phyloP scores from a whole-genome alignment of 2,113 vertebrate species.

The Stigmatopora nigra region DNA sequence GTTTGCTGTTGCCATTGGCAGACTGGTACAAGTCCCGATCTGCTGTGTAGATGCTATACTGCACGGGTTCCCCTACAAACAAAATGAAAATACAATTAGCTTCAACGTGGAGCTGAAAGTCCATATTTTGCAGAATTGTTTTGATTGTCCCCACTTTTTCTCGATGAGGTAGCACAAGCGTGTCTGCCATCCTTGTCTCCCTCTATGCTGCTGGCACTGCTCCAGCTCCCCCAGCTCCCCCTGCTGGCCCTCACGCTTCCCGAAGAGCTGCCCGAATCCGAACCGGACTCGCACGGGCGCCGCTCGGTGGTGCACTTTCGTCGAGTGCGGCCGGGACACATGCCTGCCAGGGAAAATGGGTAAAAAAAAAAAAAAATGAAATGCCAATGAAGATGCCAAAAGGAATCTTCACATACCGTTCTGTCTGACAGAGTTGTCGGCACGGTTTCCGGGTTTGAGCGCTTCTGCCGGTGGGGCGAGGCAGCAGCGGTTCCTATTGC shows the following conservation, averaged over 20 bases:
- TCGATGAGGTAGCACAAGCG: constrained; percentile 68
- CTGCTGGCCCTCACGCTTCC: constrained; percentile 89
- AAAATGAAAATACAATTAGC: not conserved
- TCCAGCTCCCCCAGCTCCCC: constrained; percentile 97
- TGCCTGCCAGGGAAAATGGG: constrained; percentile 30
- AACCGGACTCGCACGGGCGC: constrained; percentile 83
- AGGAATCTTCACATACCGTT: constrained; percentile 57
- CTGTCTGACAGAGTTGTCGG: constrained; percentile 61
- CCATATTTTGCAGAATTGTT: not conserved
- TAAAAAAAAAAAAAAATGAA: not conserved
- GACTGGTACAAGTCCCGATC: constrained; percentile 66
- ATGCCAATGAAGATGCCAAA: too few species aligned
- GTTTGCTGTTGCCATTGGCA: constrained; percentile 57
- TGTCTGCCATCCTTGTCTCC: constrained; percentile 80
- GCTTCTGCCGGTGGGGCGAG: constrained; percentile 61
- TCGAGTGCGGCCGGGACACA: constrained; percentile 55
- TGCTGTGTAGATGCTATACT: constrained; percentile 52
- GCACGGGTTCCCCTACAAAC: constrained; percentile 62
- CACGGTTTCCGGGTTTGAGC: constrained; percentile 49
- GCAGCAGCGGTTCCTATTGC: constrained; percentile 69
- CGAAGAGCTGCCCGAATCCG: constrained; percentile 87
- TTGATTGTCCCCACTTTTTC: constrained; percentile 66
- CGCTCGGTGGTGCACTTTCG: constrained; percentile 76
- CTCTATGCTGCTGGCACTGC: constrained; percentile 89
- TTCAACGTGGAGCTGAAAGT: not conserved